A percentile compares a stretch with the other conserved stretches of the same genome.
Conservation (phyloP, 2,113 vertebrate species). For the Arenaria interpres region DNA sequence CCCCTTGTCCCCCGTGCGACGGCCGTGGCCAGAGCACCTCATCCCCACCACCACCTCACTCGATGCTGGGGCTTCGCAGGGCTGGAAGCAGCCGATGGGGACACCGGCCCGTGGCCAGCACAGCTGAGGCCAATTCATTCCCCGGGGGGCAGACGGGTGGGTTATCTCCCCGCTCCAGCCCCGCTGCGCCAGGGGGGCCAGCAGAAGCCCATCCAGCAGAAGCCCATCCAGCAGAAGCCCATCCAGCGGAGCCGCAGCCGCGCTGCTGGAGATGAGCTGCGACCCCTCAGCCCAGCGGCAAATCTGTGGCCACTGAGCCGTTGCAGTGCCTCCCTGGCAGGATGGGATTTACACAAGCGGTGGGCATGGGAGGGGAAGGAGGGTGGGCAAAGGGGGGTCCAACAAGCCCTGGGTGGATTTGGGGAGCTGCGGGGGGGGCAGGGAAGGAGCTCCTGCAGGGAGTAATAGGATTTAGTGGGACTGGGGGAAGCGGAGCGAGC, state of each 20-base stretch:
- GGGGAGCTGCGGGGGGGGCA: neutral
- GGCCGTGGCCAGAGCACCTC: neutral
- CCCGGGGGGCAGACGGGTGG: rapidly evolving
- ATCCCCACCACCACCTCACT: neutral
- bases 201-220: no score
- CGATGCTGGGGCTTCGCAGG: neutral
- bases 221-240: neutral
- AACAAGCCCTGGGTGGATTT: neutral
- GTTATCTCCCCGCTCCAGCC: constrained; percentile 43
- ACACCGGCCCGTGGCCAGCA: neutral
- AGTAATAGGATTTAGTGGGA: constrained; percentile 1
- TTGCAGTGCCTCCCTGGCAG: rapidly evolving
- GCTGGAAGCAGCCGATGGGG: neutral
- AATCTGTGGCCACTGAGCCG: neutral
- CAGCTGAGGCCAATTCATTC: neutral
- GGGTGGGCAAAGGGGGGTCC: neutral
- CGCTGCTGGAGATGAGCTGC: neutral
- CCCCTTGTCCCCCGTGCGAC: rapidly evolving
- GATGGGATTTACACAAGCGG: neutral
- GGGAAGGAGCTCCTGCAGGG: neutral
- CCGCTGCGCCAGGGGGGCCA: neutral
- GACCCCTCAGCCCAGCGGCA: neutral
- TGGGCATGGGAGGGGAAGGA: neutral
- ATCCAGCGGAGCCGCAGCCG: neutral
- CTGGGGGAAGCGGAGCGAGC: neutral